Evolutionary conservation across 2,113 vertebrate species (phyloP), one percentile per base, ranked within the genome.

Genomic region (Halichoeres trimaculatus): DNA sequence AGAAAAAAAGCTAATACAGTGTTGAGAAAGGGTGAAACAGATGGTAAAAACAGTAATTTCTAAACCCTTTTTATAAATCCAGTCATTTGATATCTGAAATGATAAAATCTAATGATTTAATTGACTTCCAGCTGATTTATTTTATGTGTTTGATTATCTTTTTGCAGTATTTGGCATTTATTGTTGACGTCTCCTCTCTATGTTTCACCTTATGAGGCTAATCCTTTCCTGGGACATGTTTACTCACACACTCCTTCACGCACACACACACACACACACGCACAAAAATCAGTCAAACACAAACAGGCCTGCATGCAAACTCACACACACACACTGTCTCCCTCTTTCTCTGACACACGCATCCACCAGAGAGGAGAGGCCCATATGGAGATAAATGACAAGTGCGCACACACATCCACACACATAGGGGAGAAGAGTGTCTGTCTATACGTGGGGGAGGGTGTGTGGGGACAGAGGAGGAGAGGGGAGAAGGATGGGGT

Each of bases 371-470:
- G 74, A 66, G 70, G 50, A 69, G 74, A 66, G 70, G 69, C 55
- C 59, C 64, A 76, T 72, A 84, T 74, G 64, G 66, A 83, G 74
- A 84, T 74, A 83, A 76, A 74, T 73, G 83, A 84, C 84, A 77
- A 60, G 52, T 22, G 26, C 57, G 53, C 80, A 36, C 50, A 73
- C 54, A 69, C 50, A 71, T 35, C 16, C n/a, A 65, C 77, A 81
- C 17, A 45, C 43, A 45, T 7, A 45, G 43, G 62, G 68, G 45
- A 56, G 70, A 48, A 51, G 40, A 55, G 43, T 34, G 70, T 65
- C 55, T 73, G 72, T 85, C 77, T 78, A 40, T 57, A 61, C 10
- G 52, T 86, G 89, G 88, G 85, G 91, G 89, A 90, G 83, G 91
- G 84, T 41, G 56, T 43, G 47, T 4, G 43, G 35, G 60, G 70